These are phyloP conservation scores for Labeo calbasu DNA, from an alignment of 2,797 vertebrate species.

Conservation along the genomic window DNA sequence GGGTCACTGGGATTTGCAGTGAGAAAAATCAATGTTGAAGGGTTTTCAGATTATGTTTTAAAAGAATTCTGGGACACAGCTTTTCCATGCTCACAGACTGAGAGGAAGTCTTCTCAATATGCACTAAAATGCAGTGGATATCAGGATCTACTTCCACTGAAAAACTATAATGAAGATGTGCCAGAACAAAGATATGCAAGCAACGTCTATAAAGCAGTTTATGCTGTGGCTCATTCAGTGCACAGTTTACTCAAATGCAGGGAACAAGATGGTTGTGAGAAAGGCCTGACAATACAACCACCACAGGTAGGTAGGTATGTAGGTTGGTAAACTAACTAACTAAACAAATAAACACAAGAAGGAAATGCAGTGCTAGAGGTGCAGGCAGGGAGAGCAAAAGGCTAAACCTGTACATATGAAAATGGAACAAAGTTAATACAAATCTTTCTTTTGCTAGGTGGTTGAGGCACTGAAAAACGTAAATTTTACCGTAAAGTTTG, in stretches of 20 bases:
- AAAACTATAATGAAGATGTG: constrained; percentile 69
- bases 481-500: constrained; percentile 70
- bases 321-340: too few species aligned
- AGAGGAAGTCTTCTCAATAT: not conserved
- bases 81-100: constrained; percentile 61
- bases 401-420: not conserved
- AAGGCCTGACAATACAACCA: constrained; percentile 58
- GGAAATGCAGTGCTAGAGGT: not conserved
- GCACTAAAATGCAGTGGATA: constrained; percentile 61
- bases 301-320: constrained; percentile 67
- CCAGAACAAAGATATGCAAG: constrained; percentile 72
- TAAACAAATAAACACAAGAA: not conserved
- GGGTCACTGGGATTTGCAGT: constrained; percentile 77
- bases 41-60: constrained; percentile 70
- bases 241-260: constrained; percentile 70
- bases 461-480: constrained; percentile 71
- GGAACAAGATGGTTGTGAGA: constrained; percentile 65
- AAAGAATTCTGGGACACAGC: constrained; percentile 72
- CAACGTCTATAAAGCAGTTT: constrained; percentile 79
- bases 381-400: not conserved
- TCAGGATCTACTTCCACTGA: constrained; percentile 64
- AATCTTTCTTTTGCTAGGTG: constrained; percentile 59
- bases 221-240: constrained; percentile 74
- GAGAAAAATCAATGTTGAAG: constrained; percentile 70
- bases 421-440: not conserved